Conservation (phyloP, 1,140 invertebrate genomes). For the Macrocentrus cingulum region DNA sequence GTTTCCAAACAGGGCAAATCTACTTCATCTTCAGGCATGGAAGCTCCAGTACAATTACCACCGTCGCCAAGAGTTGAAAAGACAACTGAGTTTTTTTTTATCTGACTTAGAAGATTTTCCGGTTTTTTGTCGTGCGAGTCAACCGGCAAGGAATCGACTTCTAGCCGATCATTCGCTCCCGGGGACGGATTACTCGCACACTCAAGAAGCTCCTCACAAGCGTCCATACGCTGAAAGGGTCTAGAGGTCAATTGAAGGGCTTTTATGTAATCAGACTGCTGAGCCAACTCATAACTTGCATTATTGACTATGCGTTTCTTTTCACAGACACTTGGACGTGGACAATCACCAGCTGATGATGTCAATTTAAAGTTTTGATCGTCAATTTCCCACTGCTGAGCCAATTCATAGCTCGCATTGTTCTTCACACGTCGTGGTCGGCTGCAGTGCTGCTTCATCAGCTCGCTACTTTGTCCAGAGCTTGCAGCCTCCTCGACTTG, state of each 20-base stretch:
- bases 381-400: conserved; percentile 47
- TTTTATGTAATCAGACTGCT: conserved; percentile 49
- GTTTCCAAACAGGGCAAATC: conserved; percentile 54
- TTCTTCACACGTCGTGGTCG: conserved; percentile 39
- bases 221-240: conserved; percentile 49
- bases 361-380: conserved; percentile 30
- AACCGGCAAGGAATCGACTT: conserved; percentile 24
- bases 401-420: conserved; percentile 53
- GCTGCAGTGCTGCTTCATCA: conserved; percentile 20
- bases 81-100: conserved; percentile 60
- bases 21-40: conserved; percentile 48
- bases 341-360: conserved; percentile 7
- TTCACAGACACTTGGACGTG: conserved; percentile 1
- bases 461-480: conserved; percentile 26
- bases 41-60: conserved; percentile 32
- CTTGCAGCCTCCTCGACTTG: conserved; percentile 40
- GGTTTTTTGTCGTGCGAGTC: conserved; percentile 1
- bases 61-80: conserved; percentile 51
- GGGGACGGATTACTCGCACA: conserved; percentile 31
- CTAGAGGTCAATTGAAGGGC: conserved; percentile 27
- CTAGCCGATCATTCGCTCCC: conserved; percentile 1
- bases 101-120: conserved; percentile 43
- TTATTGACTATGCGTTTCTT: conserved; percentile 44
- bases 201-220: conserved; percentile 50
- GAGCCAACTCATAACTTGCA: conserved; percentile 55